phyloP scores from a whole-genome alignment of 1,140 invertebrate species.

The Drosophila pruinosa region DNA sequence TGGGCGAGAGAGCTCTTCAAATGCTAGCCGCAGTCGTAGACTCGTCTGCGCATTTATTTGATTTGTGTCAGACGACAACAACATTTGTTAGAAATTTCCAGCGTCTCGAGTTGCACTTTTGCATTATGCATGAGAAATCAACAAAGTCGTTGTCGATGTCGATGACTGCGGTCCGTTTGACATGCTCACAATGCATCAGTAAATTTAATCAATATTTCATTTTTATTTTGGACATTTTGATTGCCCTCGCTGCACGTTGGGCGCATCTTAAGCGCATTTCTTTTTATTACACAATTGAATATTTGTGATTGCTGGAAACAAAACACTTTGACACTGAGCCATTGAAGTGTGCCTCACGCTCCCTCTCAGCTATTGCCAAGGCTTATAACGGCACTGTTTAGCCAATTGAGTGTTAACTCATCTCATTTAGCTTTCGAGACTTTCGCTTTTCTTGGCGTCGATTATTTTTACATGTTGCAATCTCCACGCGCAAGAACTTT shows the following conservation, averaged over 20 bases:
- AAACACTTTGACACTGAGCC: conserved; percentile 47
- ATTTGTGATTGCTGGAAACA: conserved; percentile 54
- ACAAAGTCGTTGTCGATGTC: conserved; percentile 16
- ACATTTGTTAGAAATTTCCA: conserved; percentile 61
- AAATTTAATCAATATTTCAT: conserved; percentile 72
- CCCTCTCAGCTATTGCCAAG: too few relatives aligned
- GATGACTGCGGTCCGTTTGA: conserved; percentile 25
- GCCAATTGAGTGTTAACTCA: background rate
- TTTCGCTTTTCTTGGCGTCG: conserved; percentile 55
- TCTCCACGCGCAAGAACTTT: conserved; percentile 2
- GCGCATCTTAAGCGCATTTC: conserved; percentile 58
- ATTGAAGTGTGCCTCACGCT: background rate
- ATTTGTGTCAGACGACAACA: conserved; percentile 28
- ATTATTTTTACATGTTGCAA: conserved; percentile 14
- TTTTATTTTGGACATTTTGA: conserved; percentile 50
- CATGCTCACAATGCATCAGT: conserved; percentile 54
- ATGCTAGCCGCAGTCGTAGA: background rate
- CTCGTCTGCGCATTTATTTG: conserved; percentile 19
- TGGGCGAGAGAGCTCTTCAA: background rate
- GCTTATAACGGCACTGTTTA: conserved; percentile 28
- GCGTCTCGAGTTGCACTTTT: conserved; percentile 60
- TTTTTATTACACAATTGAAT: conserved; percentile 64
- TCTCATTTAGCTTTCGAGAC: conserved; percentile 34
- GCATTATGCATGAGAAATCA: conserved; percentile 67
- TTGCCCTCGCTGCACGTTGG: conserved; percentile 27